A percentile compares a stretch with the other conserved stretches of the same genome.
Conservation (phyloP, 2,797 vertebrate species). For the Meriones psammophilus region DNA sequence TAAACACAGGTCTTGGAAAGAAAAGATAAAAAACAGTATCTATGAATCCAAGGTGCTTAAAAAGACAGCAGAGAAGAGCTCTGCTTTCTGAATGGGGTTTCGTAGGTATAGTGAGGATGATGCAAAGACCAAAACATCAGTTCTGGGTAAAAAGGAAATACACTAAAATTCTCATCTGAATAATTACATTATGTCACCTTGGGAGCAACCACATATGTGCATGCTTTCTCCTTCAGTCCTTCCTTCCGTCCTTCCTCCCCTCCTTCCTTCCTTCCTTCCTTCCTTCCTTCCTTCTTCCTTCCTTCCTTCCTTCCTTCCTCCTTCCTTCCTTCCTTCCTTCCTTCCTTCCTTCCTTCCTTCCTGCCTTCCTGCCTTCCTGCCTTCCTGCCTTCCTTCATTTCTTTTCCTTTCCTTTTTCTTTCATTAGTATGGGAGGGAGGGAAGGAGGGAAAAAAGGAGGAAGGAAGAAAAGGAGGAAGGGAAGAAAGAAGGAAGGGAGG, state of each 20-base stretch:
- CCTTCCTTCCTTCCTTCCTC: too few relatives aligned
- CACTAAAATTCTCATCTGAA: slow-evolving; percentile 29
- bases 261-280: rapidly evolving
- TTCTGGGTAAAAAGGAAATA: not conserved
- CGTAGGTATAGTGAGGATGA: not conserved
- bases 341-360: rapidly evolving
- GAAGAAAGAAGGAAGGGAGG: too few relatives aligned
- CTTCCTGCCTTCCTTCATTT: rapidly evolving
- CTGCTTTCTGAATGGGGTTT: slow-evolving; percentile 35
- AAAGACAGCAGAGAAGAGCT: not conserved
- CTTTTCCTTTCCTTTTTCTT: not conserved
- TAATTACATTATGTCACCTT: slow-evolving; percentile 55
- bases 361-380: rapidly evolving
- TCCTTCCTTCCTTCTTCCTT: rapidly evolving
- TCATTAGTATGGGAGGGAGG: not conserved
- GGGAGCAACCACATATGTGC: slow-evolving; percentile 55
- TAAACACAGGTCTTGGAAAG: not conserved
- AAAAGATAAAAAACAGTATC: slow-evolving; percentile 39
- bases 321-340: not conserved
- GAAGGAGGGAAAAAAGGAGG: not conserved
- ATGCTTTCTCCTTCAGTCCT: not conserved
- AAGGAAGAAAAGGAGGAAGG: not conserved
- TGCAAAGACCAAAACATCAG: not conserved
- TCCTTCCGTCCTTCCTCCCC: not conserved
- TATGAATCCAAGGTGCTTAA: not conserved